Percentiles rank a stretch among this genome's conserved stretches.
These are phyloP conservation scores for Chloroceryle amazona DNA, from an alignment of 2,797 vertebrate species.

Conservation along the genomic window DNA sequence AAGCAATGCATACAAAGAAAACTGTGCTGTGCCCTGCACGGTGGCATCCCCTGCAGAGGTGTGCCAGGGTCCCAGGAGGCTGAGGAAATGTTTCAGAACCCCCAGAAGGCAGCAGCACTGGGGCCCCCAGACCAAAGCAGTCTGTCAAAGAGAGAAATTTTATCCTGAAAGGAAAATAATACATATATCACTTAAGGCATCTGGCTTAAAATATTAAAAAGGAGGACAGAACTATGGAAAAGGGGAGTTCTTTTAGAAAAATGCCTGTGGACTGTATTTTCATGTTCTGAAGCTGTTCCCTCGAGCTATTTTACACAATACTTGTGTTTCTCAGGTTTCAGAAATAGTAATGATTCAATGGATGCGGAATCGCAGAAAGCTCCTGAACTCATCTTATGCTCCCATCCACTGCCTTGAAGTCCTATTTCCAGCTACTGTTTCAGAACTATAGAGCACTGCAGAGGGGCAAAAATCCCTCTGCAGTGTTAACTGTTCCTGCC, in stretches of 20 bases:
- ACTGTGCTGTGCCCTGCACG: not conserved
- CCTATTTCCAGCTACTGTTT: constrained; percentile 7
- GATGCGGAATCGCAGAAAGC: constrained; percentile 43
- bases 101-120: not conserved
- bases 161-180: constrained; percentile 44
- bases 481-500: not conserved
- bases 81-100: not conserved
- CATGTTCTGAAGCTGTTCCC: constrained; percentile 68
- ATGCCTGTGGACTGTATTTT: constrained; percentile 64
- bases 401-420: constrained; percentile 36
- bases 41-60: constrained; percentile 18
- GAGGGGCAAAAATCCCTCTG: not conserved
- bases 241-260: constrained; percentile 38
- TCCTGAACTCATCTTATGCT: constrained; percentile 1
- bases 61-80: not conserved
- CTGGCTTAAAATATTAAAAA: constrained; percentile 76
- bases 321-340: constrained; percentile 42
- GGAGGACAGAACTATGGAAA: constrained; percentile 60
- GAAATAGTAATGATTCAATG: constrained; percentile 54
- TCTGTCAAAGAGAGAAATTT: constrained; percentile 26
- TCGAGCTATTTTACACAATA: constrained; percentile 68
- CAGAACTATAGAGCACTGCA: not conserved
- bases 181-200: constrained; percentile 65
- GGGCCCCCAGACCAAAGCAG: constrained; percentile 32
- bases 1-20: constrained; percentile 12